Base-by-base conservation (phyloP, 2,113 vertebrate species). In the Eretmodus cyanostictus region DNA sequence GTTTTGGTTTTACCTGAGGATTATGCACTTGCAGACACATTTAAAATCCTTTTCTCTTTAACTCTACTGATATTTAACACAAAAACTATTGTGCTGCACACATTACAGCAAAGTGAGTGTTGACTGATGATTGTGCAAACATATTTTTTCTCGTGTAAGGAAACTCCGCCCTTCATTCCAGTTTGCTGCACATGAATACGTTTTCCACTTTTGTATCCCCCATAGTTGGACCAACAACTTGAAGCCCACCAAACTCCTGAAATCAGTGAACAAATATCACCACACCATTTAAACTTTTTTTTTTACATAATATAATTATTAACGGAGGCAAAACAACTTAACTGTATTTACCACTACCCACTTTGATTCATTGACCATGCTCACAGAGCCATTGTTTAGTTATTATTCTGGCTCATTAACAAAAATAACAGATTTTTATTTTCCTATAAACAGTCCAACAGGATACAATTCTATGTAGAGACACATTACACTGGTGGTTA, bases 171-270 rank as follows among this genome's bases (percentile, higher is more conserved):
- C 4, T 55, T 34, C 9, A 34, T 63, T 63, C 29, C 83, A 99
- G 99, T 99, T 99, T 96, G 97, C 99, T 87, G 95, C 97, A 91
- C 97, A 99, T 84, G 98, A 93, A 97, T 98, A 89, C 98, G 97
- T 83, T 98, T 98, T 90, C 97, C 97, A 7, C 96, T 98, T 99
- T 90, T 99, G 98, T 89, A 97, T 98, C 93, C 92, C 99, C 82
- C 98, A 99, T 55, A 98, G 98, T 59, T 98, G 97, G 57, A 99
- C 99, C 94, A 99, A 98, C 97, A 99, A 98, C 93, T 97, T 99
- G 95, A 99, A 98, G 94, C 97, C 97, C 55, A 99, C 99, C 4
- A 98, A 98, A 82, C 96, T 99, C 85, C 97, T 99, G 51, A 17
- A 24, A 11, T 68, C 19, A 36, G 24, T 53, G 2, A 68, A 66